A percentile compares a stretch with the other conserved stretches of the same genome.
Conservation (phyloP, 2,888 invertebrate species). For the Lochmaea capreae region DNA sequence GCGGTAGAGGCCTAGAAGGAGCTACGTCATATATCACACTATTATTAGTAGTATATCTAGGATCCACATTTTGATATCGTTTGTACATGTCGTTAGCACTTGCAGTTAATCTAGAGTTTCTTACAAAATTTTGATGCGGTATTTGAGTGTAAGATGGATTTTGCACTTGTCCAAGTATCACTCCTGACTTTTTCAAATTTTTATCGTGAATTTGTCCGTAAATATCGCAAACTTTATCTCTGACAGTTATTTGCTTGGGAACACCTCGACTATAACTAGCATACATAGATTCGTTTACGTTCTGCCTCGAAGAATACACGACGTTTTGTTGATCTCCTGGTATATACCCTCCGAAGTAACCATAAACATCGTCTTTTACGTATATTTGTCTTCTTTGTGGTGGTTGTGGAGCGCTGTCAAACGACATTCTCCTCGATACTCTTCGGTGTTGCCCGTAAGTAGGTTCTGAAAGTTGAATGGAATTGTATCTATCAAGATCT, state of each 20-base stretch:
- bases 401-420: constrained; percentile 35
- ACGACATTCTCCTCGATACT: constrained; percentile 44
- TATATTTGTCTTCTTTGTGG: constrained; percentile 49
- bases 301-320: constrained; percentile 49
- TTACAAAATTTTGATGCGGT: constrained; percentile 58
- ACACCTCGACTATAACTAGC: constrained; percentile 45
- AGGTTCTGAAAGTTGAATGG: constrained; percentile 51
- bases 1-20: constrained; percentile 63
- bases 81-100: constrained; percentile 64
- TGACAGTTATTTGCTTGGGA: constrained; percentile 55
- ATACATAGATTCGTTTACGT: constrained; percentile 51
- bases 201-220: constrained; percentile 65
- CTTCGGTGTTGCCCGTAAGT: constrained; percentile 47
- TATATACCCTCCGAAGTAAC: constrained; percentile 51
- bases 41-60: constrained; percentile 34
- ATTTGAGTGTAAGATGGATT: constrained; percentile 44
- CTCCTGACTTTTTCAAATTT: constrained; percentile 54
- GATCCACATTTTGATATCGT: constrained; percentile 42
- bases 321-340: constrained; percentile 40
- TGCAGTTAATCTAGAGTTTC: constrained; percentile 62
- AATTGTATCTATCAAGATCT: constrained; percentile 48
- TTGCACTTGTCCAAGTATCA: constrained; percentile 61
- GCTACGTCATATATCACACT: constrained; percentile 41
- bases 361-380: constrained; percentile 51
- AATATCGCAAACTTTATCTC: constrained; percentile 64